Conservation (phyloP, 2,888 invertebrate genomes). For the Drymonia ruficornis region DNA sequence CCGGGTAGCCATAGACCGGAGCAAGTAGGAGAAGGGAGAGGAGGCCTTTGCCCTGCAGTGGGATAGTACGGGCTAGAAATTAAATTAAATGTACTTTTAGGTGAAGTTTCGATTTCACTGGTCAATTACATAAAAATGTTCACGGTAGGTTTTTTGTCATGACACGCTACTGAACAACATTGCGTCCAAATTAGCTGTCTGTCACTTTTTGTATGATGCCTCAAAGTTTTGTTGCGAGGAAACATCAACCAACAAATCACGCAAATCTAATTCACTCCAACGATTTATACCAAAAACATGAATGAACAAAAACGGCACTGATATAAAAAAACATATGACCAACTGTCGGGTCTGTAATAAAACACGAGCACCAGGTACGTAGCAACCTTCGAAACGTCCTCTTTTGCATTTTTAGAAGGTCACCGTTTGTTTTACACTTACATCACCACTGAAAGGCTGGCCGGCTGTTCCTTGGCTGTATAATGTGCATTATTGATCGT, state of each 20-base stretch:
- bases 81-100: no score
- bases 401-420: slow-evolving; percentile 40
- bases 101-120: no score
- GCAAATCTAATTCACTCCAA: neutral
- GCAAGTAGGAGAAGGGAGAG: no score
- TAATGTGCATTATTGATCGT: slow-evolving; percentile 35
- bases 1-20: no score
- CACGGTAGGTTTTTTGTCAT: no score
- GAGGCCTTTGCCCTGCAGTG: no score
- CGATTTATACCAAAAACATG: slow-evolving; percentile 12
- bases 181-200: no score
- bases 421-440: slow-evolving; percentile 35
- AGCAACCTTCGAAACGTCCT: slow-evolving; percentile 34
- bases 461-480: slow-evolving; percentile 21
- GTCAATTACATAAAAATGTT: no score
- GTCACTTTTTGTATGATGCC: no score
- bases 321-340: slow-evolving; percentile 20
- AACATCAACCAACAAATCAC: neutral
- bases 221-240: no score
- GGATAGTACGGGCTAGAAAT: no score
- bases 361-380: slow-evolving; percentile 19
- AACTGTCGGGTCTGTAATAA: slow-evolving; percentile 22
- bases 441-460: slow-evolving; percentile 39
- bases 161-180: no score
- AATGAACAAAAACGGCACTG: slow-evolving; percentile 25